A percentile compares a stretch with the other conserved stretches of the same genome.
Conservation (phyloP, 2,797 vertebrate genomes). For the Poecilia velifera region DNA sequence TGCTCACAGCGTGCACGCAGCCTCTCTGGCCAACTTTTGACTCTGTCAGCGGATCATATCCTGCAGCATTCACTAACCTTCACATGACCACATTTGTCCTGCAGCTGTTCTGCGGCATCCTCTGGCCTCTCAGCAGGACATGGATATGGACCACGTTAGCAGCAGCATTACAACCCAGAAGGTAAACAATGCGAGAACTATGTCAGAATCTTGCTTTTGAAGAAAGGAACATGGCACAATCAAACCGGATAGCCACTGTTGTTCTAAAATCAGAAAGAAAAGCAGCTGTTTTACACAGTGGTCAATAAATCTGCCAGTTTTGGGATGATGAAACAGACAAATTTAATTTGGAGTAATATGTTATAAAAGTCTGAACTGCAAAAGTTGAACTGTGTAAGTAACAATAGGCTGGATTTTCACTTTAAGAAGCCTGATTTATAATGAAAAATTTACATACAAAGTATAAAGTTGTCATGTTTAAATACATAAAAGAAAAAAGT, state of each 20-base stretch:
- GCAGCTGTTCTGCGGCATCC: conserved; percentile 16
- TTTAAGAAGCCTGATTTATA: background rate
- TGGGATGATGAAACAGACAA: background rate
- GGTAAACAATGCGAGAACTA: background rate
- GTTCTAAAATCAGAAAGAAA: background rate
- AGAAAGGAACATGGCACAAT: background rate
- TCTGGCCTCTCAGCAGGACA: background rate
- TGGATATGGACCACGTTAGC: background rate
- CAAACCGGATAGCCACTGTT: background rate
- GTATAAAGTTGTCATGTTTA: background rate
- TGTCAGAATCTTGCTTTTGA: background rate
- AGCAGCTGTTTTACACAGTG: background rate
- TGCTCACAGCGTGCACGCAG: background rate
- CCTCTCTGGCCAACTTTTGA: conserved; percentile 14
- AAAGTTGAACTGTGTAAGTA: background rate
- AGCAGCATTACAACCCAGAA: background rate
- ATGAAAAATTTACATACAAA: background rate
- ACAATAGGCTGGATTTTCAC: background rate
- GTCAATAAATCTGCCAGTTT: background rate
- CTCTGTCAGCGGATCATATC: conserved; percentile 22
- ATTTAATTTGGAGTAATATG: background rate
- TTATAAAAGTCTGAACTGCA: background rate
- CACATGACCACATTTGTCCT: conserved; percentile 12
- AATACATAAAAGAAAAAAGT: background rate
- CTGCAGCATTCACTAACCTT: conserved; percentile 34